Evolutionary conservation across 2,888 invertebrate genomes (phyloP).

Genomic region (Ashinkailepas kermadecensis): DNA sequence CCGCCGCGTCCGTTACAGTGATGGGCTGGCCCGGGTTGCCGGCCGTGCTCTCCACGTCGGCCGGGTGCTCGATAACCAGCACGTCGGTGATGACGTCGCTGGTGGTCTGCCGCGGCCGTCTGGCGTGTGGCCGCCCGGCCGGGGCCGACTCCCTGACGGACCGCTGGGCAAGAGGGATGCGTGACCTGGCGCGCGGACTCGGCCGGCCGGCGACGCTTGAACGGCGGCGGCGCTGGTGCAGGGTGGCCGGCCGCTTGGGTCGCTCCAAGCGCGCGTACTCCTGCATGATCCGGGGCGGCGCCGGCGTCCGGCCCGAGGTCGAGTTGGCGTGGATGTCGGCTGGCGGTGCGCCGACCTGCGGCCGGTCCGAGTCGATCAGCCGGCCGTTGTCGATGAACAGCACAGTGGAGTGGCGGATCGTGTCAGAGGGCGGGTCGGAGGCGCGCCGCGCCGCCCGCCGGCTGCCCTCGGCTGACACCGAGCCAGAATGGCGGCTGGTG

Average conservation of each 20-base stretch:
- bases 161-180: neutral
- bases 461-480: slow-evolving; percentile 46
- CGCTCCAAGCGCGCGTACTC: slow-evolving; percentile 73
- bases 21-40: slow-evolving; percentile 2
- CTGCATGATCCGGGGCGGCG: slow-evolving; percentile 53
- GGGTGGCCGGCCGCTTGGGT: slow-evolving; percentile 60
- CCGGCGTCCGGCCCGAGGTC: slow-evolving; percentile 65
- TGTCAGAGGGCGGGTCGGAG: neutral
- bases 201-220: slow-evolving; percentile 58
- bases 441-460: neutral
- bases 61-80: slow-evolving; percentile 2
- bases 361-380: slow-evolving; percentile 56
- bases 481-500: too few species aligned
- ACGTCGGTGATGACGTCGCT: slow-evolving; percentile 18
- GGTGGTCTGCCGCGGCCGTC: neutral
- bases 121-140: neutral
- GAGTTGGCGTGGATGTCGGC: slow-evolving; percentile 66
- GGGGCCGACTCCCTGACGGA: neutral
- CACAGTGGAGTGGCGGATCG: neutral
- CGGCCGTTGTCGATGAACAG: neutral
- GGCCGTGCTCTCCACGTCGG: neutral
- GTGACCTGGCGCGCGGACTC: neutral
- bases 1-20: neutral
- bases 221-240: slow-evolving; percentile 57
- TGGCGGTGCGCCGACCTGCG: slow-evolving; percentile 85